Conservation (phyloP, 1,140 invertebrate species). For the Drosophila sucinea region DNA sequence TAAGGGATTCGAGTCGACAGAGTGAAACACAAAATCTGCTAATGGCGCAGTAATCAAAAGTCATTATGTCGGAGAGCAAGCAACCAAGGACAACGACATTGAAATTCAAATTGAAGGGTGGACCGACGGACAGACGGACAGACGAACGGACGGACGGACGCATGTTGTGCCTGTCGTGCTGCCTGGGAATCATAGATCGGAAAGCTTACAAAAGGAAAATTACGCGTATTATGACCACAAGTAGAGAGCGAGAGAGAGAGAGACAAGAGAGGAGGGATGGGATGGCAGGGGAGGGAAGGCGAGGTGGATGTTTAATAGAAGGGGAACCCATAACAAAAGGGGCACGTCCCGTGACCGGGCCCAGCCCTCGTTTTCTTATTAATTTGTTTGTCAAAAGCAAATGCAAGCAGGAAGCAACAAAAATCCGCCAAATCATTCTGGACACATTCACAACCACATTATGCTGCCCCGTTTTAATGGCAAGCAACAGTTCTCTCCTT, state of each 20-base stretch:
- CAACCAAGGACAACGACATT: conserved; percentile 63
- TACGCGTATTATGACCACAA: conserved; percentile 76
- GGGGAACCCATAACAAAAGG: conserved; percentile 22
- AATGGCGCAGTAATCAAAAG: conserved; percentile 80
- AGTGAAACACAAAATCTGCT: conserved; percentile 53
- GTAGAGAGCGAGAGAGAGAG: not conserved
- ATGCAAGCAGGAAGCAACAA: conserved; percentile 39
- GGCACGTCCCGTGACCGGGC: conserved; percentile 31
- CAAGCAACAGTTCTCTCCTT: conserved; percentile 26
- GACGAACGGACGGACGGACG: not conserved
- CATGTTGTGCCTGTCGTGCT: conserved; percentile 33
- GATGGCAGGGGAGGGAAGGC: not conserved
- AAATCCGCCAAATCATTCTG: conserved; percentile 66
- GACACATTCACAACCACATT: conserved; percentile 13
- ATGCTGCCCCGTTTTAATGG: conserved; percentile 16
- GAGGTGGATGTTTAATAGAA: not conserved
- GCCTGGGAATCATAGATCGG: conserved; percentile 34
- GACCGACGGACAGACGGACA: not conserved
- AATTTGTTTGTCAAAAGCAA: conserved; percentile 70
- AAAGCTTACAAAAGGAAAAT: conserved; percentile 66
- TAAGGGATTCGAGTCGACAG: conserved; percentile 38
- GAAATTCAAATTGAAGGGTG: conserved; percentile 16
- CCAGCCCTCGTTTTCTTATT: conserved; percentile 65
- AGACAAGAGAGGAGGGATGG: not conserved
- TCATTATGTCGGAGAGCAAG: conserved; percentile 67